phyloP scores from a whole-genome alignment of 2,113 vertebrate species.

The Engraulis encrasicolus region DNA sequence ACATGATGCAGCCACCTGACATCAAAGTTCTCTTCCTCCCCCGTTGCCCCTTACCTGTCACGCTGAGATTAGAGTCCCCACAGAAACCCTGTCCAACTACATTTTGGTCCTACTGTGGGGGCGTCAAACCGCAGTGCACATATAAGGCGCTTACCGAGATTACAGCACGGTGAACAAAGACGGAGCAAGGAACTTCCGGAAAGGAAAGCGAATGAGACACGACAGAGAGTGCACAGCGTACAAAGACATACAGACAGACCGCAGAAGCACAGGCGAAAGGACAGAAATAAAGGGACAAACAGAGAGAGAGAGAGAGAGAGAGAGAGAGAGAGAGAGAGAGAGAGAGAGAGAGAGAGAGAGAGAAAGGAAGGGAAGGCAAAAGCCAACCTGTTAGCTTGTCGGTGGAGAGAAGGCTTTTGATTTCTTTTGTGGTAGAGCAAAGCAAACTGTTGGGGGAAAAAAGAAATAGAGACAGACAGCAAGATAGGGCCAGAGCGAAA shows the following conservation, averaged over 20 bases:
- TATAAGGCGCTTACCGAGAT: conserved; percentile 1
- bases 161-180: background rate
- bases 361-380: background rate
- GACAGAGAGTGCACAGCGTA: background rate
- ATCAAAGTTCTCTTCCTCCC: conserved; percentile 2
- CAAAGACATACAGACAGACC: background rate
- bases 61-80: conserved; percentile 10
- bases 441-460: background rate
- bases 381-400: background rate
- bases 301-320: background rate
- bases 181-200: background rate
- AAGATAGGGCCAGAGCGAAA: background rate
- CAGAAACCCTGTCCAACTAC: background rate
- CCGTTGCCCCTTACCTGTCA: conserved; percentile 10
- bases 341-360: background rate
- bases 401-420: too few relatives aligned
- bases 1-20: background rate
- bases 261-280: background rate
- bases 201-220: background rate
- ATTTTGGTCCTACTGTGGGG: conserved; percentile 6
- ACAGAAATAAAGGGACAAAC: background rate
- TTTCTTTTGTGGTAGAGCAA: too few relatives aligned
- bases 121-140: background rate
- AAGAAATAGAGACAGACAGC: background rate
- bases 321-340: background rate